Evolutionary conservation across 2,888 invertebrate genomes (phyloP).

Genomic region (Punctoribates punctum): DNA sequence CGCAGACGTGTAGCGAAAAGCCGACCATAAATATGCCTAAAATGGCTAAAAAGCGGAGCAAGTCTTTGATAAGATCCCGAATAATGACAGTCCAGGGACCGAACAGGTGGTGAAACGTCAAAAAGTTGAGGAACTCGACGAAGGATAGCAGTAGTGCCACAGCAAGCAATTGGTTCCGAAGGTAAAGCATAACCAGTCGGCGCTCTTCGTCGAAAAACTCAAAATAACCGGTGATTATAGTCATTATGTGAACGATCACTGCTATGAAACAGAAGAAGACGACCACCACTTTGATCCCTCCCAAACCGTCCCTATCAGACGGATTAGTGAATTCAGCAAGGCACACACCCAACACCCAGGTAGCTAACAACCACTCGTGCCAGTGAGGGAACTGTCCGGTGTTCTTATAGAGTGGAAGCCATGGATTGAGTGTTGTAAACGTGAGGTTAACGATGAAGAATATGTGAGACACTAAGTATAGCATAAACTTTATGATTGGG

Average conservation of each 20-base stretch:
- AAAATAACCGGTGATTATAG: constrained; percentile 53
- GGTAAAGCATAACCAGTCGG: constrained; percentile 78
- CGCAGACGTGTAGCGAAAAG: constrained; percentile 84
- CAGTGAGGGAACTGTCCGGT: constrained; percentile 74
- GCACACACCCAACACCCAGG: constrained; percentile 89
- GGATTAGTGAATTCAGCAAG: constrained; percentile 96
- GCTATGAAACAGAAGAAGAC: constrained; percentile 74
- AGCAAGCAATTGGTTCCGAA: constrained; percentile 95
- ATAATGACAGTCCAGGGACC: constrained; percentile 99
- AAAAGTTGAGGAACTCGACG: constrained; percentile 93
- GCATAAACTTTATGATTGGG: constrained; percentile 99
- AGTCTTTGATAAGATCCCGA: constrained; percentile 59
- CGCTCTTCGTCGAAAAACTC: constrained; percentile 55
- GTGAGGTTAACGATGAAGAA: constrained; percentile 91
- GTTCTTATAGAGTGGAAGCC: constrained; percentile 54
- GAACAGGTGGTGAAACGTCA: constrained; percentile 98
- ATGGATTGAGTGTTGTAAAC: constrained; percentile 62
- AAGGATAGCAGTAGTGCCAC: constrained; percentile 91
- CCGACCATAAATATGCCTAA: constrained; percentile 96
- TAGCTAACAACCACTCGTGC: constrained; percentile 92
- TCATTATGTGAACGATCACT: constrained; percentile 80
- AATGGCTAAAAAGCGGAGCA: constrained; percentile 76
- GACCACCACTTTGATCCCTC: constrained; percentile 66
- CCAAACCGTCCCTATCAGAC: constrained; percentile 92
- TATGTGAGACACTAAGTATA: constrained; percentile 96